phyloP scores from a whole-genome alignment of 2,888 invertebrate genomes.

The Caenorhabditis sp. region DNA sequence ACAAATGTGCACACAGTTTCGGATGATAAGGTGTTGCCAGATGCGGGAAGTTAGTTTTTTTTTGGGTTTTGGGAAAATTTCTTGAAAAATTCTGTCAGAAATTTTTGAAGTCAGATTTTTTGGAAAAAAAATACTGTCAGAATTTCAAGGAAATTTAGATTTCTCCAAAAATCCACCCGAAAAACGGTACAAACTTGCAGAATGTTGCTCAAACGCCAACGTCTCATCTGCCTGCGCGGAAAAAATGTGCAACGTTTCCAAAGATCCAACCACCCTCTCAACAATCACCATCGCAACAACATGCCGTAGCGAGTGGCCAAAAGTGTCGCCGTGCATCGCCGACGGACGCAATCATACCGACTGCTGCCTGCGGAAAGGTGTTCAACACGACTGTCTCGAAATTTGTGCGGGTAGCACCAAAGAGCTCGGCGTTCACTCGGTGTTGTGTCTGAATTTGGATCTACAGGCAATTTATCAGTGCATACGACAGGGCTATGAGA shows the following conservation, averaged over 20 bases:
- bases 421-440: slow-evolving; percentile 74
- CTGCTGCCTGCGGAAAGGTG: slow-evolving; percentile 83
- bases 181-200: slow-evolving; percentile 18
- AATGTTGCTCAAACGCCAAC: slow-evolving; percentile 50
- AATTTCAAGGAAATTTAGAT: too few species aligned
- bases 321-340: slow-evolving; percentile 59
- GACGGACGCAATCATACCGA: slow-evolving; percentile 81
- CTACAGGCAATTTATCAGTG: slow-evolving; percentile 59
- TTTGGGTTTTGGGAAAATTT: too few species aligned
- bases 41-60: slow-evolving; percentile 35
- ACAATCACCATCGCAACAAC: slow-evolving; percentile 57
- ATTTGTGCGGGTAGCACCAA: slow-evolving; percentile 78
- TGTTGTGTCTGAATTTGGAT: slow-evolving; percentile 59
- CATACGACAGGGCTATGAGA: slow-evolving; percentile 58
- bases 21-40: slow-evolving; percentile 45
- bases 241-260: slow-evolving; percentile 54
- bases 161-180: too few species aligned
- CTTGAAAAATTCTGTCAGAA: too few species aligned
- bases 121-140: too few species aligned
- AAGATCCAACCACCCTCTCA: slow-evolving; percentile 44
- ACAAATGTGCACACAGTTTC: slow-evolving; percentile 50
- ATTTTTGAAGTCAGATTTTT: too few species aligned
- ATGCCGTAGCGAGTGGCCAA: slow-evolving; percentile 56
- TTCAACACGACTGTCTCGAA: slow-evolving; percentile 83
- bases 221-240: slow-evolving; percentile 48